Evolutionary conservation across 2,113 vertebrate species (phyloP), one percentile per base, ranked within the genome.

Genomic region (Seriola dumerili): DNA sequence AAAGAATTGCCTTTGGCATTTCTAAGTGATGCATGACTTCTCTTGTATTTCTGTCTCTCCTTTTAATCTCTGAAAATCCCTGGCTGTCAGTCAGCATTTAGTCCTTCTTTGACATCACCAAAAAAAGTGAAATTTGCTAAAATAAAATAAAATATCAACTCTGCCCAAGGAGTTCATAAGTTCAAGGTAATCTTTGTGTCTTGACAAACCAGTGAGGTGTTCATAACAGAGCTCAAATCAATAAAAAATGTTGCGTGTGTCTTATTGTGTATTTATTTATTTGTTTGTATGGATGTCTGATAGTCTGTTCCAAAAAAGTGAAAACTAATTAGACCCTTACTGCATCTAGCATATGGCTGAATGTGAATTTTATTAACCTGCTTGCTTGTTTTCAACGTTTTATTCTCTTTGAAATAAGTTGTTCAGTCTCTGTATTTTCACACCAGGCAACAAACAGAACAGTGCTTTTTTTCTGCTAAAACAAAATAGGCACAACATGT

Each of bases 1-100:
- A 79, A 83, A 87, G 69, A 91, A 89, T 90, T 86, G 81, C 81
- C 85, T 78, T 69, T 87, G 92, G 91, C 85, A 81, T 86, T 92
- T 94, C 73, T 82, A 91, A 93, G 88, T 87, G 88, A 92, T 88
- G 89, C 84, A 84, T 85, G 82, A 85, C 85, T 91, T 90, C 70
- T 76, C 85, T 80, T 89, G 66, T 89, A 89, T 88, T 91, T 83
- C 77, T 62, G 72, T 78, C 87, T 82, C 74, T 58, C 68, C 55
- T 75, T 83, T 86, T 84, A 87, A 91, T 88, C 89, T 81, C 71
- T 76, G 34, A 70, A 75, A 83, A 88, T 80, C 72, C 32, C 74
- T 80, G 75, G 74, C 85, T 86, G 88, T 89, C 89, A 91, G 81
- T 88, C 83, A 80, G 79, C 76, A 79, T 89, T 90, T 74, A 86